A percentile compares a stretch with the other conserved stretches of the same genome.
Evolutionary conservation across 2,888 invertebrate species (phyloP).

Genomic region (Conomelus anceps): DNA sequence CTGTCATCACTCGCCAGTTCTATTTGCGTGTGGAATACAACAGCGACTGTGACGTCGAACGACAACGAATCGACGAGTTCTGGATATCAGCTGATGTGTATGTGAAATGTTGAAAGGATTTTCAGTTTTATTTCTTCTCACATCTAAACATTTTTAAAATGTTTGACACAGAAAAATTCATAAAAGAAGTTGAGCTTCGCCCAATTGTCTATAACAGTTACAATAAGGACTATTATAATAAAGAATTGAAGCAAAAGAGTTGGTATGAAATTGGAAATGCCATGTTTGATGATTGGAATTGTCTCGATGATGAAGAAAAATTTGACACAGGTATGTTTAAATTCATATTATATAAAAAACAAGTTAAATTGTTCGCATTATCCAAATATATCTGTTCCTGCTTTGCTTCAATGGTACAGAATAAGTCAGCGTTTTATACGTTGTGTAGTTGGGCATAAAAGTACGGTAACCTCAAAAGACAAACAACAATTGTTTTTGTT

Average conservation of each 20-base stretch:
- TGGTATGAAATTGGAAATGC: slow-evolving; percentile 14
- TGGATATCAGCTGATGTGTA: too few relatives aligned
- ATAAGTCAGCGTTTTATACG: neutral
- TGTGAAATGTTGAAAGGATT: neutral
- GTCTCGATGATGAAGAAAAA: slow-evolving; percentile 3
- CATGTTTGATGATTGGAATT: slow-evolving; percentile 14
- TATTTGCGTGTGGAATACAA: too few relatives aligned
- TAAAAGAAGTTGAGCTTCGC: slow-evolving; percentile 12
- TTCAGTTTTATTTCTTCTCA: neutral
- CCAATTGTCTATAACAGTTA: neutral
- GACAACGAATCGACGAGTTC: too few relatives aligned
- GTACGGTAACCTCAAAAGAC: too few relatives aligned
- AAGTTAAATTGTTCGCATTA: too few relatives aligned
- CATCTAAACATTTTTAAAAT: neutral
- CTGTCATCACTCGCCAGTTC: too few relatives aligned
- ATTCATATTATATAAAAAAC: too few relatives aligned
- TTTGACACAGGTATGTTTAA: slow-evolving; percentile 7
- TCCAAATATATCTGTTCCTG: too few relatives aligned
- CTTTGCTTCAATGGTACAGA: neutral
- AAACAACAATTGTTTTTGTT: too few relatives aligned
- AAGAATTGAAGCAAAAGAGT: slow-evolving; percentile 5
- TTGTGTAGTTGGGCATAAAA: neutral
- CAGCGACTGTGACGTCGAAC: too few relatives aligned
- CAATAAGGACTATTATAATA: slow-evolving; percentile 12
- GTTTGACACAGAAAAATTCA: slow-evolving; percentile 17